phyloP scores from a whole-genome alignment of 1,140 invertebrate genomes.

The Diabrotica undecimpunctata region DNA sequence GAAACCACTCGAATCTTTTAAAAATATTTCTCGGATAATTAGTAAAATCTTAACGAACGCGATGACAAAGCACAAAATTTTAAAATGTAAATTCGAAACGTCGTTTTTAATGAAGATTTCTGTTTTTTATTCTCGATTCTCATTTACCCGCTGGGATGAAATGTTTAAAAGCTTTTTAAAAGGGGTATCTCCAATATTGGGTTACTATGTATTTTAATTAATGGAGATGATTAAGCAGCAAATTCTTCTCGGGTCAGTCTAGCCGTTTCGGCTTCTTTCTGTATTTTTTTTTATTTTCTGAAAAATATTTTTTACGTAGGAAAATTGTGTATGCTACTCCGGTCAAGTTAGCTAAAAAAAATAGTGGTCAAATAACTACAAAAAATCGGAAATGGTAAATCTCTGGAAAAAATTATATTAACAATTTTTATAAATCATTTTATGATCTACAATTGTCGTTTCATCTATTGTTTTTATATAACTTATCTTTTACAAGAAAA shows the following conservation, averaged over 20 bases:
- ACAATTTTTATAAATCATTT: not conserved
- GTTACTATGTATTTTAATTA: slow-evolving; percentile 3
- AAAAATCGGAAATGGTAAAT: not conserved
- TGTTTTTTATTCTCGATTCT: not conserved
- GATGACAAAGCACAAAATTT: not conserved
- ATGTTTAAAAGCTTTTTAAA: slow-evolving; percentile 1
- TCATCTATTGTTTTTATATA: not conserved
- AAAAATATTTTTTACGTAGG: not conserved
- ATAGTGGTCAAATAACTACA: not conserved
- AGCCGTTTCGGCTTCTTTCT: not conserved
- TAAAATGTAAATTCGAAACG: not conserved
- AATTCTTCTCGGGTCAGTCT: not conserved
- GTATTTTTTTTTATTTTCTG: not conserved
- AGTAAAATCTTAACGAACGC: not conserved
- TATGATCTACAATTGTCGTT: not conserved
- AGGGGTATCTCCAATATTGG: not conserved
- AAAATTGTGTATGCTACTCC: not conserved
- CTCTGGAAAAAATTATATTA: not conserved
- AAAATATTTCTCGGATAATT: not conserved
- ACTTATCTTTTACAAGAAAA: not conserved
- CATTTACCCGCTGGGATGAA: not conserved
- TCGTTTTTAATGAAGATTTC: not conserved
- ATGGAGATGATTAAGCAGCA: not conserved
- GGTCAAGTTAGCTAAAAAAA: not conserved
- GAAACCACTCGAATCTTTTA: not conserved